Percentiles rank a stretch among this genome's conserved stretches.
Evolutionary conservation across 2,888 invertebrate species (phyloP).

Genomic region (Acronicta psi): DNA sequence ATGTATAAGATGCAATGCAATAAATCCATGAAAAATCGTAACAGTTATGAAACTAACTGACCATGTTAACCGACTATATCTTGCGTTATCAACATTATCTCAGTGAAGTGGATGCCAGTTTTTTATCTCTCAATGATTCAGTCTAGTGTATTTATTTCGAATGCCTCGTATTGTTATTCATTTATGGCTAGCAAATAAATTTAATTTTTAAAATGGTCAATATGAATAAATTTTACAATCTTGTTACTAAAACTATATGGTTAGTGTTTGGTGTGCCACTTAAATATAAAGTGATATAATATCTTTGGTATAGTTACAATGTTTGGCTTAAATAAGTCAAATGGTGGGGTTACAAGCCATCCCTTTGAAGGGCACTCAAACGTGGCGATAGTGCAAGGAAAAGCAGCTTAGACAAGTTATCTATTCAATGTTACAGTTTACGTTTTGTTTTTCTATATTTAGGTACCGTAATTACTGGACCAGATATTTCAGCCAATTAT

Average conservation of each 20-base stretch:
- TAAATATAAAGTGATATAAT: no score
- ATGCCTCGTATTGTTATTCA: conserved; percentile 41
- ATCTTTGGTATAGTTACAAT: no score
- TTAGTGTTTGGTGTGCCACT: conserved; percentile 43
- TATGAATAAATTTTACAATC: conserved; percentile 60
- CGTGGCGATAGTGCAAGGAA: no score
- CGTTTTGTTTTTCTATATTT: no score
- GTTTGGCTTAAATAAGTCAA: no score
- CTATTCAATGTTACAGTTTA: no score
- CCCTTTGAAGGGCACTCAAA: no score
- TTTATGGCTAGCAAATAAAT: conserved; percentile 31
- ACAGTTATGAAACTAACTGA: conserved; percentile 11
- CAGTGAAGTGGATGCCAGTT: conserved; percentile 45
- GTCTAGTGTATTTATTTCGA: conserved; percentile 34
- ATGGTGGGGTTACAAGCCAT: no score
- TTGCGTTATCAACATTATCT: conserved; percentile 55
- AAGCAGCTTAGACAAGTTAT: no score
- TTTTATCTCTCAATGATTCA: conserved; percentile 47
- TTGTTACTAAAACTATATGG: conserved; percentile 63
- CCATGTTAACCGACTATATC: conserved; percentile 21
- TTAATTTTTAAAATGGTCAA: conserved; percentile 52
- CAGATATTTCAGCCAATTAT: no score
- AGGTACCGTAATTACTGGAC: no score
- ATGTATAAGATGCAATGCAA: not conserved
- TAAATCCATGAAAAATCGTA: conserved; percentile 20